Evolutionary conservation across 2,113 vertebrate genomes (phyloP), one percentile per base, ranked within the genome.

Genomic region (Nannobrachium achirus): DNA sequence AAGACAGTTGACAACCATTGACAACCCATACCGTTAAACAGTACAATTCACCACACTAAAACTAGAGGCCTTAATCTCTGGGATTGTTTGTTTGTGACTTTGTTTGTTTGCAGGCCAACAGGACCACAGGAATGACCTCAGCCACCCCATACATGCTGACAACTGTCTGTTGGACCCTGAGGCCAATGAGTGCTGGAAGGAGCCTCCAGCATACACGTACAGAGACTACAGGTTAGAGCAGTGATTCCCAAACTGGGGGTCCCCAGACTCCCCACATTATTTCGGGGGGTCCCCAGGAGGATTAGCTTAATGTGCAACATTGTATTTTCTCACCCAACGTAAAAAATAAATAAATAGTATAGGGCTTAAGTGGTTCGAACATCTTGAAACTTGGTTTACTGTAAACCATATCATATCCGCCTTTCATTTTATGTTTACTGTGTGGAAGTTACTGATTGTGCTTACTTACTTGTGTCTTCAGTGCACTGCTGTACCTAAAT

Each of bases 151-250:
- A 81, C 98, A 99, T 0, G 98, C 97, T 0, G 98, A 99, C 82
- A 99, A 99, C 87, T 99, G 98, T 80, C 92, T 98, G 16, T 79
- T 99, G 81, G 97, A 99, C 76, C 95, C 97, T 0, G 97, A 99
- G 63, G 95, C 96, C 81, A 95, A 96, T 0, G 96, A 97, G 66
- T 99, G 98, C 88, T 98, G 96, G 96, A 99, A 98, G 79, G 96
- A 99, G 41, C 94, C 96, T 8, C 98, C 97, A 0, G 97, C 97
- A 0, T 98, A 98, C 78, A 98, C 96, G 0, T 96, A 95, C 78
- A 89, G 98, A 80, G 98, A 99, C 79, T 99, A 98, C 75, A 99
- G 98, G 98, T 96, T 76, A n/a, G n/a, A n/a, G n/a, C n/a, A n/a
- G n/a, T n/a, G n/a, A n/a, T n/a, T n/a, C n/a, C n/a, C n/a, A n/a